phyloP scores from a whole-genome alignment of 1,140 invertebrate genomes.

The Drosophila takahashii region DNA sequence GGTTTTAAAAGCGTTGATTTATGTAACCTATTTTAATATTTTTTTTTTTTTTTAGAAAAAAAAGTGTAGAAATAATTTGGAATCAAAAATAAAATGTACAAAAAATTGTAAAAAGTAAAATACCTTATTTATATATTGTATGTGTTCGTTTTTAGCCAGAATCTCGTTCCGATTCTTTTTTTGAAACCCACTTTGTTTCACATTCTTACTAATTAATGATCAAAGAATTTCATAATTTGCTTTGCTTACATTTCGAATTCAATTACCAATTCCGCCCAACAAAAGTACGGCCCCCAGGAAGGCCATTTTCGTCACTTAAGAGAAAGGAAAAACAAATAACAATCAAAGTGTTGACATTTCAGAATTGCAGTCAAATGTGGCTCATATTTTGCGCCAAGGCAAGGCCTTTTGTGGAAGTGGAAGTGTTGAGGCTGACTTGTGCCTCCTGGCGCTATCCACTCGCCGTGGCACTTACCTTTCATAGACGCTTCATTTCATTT shows the following conservation, averaged over 20 bases:
- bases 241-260: slow-evolving; percentile 6
- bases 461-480: slow-evolving; percentile 53
- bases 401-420: slow-evolving; percentile 33
- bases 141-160: no score
- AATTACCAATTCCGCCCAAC: slow-evolving; percentile 15
- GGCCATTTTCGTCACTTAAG: slow-evolving; percentile 30
- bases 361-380: slow-evolving; percentile 56
- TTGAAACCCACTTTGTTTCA: neutral
- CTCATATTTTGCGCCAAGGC: slow-evolving; percentile 47
- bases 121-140: no score
- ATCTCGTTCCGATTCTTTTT: no score
- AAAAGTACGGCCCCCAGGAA: neutral
- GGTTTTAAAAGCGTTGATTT: no score
- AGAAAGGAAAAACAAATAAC: slow-evolving; percentile 49
- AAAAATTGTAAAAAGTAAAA: no score
- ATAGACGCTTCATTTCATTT: slow-evolving; percentile 67
- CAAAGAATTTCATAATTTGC: neutral
- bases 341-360: slow-evolving; percentile 63
- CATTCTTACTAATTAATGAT: neutral
- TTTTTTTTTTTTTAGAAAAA: no score
- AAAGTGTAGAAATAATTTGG: no score
- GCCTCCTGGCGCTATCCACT: slow-evolving; percentile 29
- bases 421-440: slow-evolving; percentile 34
- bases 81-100: no score
- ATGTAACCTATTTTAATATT: no score